phyloP scores from a whole-genome alignment of 2,888 invertebrate species.

The Acanthosoma haemorrhoidale region DNA sequence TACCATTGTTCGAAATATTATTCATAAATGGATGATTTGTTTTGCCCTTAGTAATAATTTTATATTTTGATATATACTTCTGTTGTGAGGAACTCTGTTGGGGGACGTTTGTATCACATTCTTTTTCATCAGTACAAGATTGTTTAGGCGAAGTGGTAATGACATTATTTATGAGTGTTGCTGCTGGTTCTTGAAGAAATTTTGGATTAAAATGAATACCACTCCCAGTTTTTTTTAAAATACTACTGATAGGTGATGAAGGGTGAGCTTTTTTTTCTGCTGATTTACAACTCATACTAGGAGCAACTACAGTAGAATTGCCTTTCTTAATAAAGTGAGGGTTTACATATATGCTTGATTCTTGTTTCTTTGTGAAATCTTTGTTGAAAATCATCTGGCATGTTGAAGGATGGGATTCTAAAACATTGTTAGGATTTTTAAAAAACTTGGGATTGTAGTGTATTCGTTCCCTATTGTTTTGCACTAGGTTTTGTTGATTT shows the following conservation, averaged over 20 bases:
- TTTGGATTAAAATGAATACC: conserved; percentile 21
- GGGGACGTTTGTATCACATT: background rate
- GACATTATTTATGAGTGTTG: background rate
- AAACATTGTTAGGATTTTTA: background rate
- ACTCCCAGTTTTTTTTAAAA: too few relatives aligned
- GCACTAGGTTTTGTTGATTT: background rate
- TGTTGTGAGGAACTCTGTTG: background rate
- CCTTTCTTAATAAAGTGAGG: conserved; percentile 5
- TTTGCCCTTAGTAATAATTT: background rate
- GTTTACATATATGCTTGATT: conserved; percentile 14
- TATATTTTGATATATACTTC: conserved; percentile 2
- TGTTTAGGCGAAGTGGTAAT: background rate
- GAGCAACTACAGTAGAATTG: background rate
- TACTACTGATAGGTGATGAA: too few relatives aligned
- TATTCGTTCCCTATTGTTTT: conserved; percentile 14
- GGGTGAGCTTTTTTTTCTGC: background rate
- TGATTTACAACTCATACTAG: background rate
- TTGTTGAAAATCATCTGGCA: background rate
- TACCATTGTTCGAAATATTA: background rate
- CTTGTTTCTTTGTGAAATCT: conserved; percentile 2
- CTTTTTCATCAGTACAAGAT: background rate
- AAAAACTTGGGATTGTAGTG: conserved; percentile 36
- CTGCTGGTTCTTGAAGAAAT: background rate
- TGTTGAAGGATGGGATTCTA: background rate
- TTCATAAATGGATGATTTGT: too few relatives aligned